phyloP scores from a whole-genome alignment of 2,888 invertebrate genomes.

The Melanostoma mellinum region DNA sequence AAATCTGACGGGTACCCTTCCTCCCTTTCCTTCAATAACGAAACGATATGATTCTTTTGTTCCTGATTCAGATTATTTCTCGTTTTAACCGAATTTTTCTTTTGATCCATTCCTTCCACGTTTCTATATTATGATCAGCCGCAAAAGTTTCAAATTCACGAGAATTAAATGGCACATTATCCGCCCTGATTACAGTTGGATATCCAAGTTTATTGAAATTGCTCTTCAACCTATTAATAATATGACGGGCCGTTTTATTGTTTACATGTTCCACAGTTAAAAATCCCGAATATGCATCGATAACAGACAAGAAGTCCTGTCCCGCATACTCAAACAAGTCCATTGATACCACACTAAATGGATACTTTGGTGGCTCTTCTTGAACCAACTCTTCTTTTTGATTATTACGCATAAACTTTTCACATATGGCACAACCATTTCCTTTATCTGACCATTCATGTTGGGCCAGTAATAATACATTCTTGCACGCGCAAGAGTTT shows the following conservation, averaged over 20 bases:
- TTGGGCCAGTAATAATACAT: constrained; percentile 76
- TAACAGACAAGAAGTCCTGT: constrained; percentile 26
- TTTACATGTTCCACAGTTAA: constrained; percentile 17
- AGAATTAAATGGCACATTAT: constrained; percentile 44
- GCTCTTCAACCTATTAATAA: constrained; percentile 16
- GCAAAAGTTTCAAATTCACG: constrained; percentile 11
- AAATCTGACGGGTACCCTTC: no score
- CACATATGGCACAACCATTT: constrained; percentile 63
- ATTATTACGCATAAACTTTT: constrained; percentile 62
- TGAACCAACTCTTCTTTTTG: constrained; percentile 68
- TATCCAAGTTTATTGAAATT: constrained; percentile 72
- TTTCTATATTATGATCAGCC: constrained; percentile 21
- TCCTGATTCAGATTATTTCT: no score
- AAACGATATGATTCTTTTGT: no score
- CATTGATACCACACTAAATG: constrained; percentile 62
- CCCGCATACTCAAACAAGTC: constrained; percentile 54
- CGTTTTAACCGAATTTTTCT: no score
- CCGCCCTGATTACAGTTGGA: constrained; percentile 66
- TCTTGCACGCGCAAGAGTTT: constrained; percentile 69
- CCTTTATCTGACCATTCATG: constrained; percentile 75
- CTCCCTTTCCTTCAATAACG: no score
- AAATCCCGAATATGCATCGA: constrained; percentile 42
- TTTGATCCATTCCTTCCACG: no score
- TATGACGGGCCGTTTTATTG: constrained; percentile 18
- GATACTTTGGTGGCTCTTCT: constrained; percentile 61